A percentile compares a stretch with the other conserved stretches of the same genome.
Evolutionary conservation across 2,113 vertebrate genomes (phyloP).

Genomic region (Oncorhynchus kisutch): DNA sequence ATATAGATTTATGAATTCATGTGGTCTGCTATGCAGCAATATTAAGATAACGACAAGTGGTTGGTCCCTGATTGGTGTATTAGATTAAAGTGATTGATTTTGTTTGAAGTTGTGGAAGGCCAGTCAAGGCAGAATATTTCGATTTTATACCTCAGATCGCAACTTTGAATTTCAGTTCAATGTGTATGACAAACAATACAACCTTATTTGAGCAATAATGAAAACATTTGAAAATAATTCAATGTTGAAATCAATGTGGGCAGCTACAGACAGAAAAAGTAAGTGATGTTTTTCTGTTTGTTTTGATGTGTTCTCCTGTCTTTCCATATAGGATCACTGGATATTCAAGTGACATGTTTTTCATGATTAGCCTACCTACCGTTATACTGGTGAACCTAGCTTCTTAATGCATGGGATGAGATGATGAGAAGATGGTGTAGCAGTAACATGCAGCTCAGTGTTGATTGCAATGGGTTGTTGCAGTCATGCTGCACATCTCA

Average conservation of each 20-base stretch:
- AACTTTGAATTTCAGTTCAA: slow-evolving; percentile 8
- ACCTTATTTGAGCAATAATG: slow-evolving; percentile 54
- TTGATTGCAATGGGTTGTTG: too few species aligned
- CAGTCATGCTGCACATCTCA: too few species aligned
- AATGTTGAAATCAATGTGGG: slow-evolving; percentile 18
- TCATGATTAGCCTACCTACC: slow-evolving; percentile 8
- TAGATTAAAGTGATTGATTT: background rate
- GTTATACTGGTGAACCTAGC: background rate
- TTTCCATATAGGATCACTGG: background rate
- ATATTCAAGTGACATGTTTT: slow-evolving; percentile 8
- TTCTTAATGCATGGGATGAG: background rate
- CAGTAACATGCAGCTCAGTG: background rate
- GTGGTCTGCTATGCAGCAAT: background rate
- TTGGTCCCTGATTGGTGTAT: slow-evolving; percentile 13
- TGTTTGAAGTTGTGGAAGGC: background rate
- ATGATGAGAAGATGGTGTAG: background rate
- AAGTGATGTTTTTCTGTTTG: background rate
- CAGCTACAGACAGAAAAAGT: slow-evolving; percentile 18
- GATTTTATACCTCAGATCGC: slow-evolving; percentile 7
- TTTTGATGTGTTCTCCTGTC: background rate
- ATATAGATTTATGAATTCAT: background rate
- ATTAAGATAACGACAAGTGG: slow-evolving; percentile 16
- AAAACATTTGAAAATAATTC: background rate
- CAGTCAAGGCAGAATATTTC: background rate
- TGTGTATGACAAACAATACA: slow-evolving; percentile 11